These are phyloP conservation scores for Astyanax mexicanus DNA, from an alignment of 2,797 vertebrate genomes.

Conservation along the genomic window DNA sequence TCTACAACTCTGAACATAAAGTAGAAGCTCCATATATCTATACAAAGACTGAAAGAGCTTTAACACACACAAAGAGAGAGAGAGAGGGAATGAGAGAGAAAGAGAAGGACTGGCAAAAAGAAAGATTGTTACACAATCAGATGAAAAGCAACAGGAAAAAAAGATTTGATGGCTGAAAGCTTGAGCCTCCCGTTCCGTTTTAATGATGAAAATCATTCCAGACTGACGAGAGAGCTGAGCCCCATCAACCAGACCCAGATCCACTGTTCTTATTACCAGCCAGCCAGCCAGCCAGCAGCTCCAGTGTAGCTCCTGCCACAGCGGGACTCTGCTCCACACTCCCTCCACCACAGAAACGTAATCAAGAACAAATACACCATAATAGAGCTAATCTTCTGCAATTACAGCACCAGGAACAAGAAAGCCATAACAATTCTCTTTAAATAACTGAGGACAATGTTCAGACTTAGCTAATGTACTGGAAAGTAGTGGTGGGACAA, in stretches of 20 bases:
- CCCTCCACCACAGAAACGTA: neutral
- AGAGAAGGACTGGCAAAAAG: neutral
- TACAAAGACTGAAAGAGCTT: neutral
- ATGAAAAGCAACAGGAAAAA: conserved; percentile 50
- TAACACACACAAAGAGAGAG: neutral
- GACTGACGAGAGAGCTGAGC: conserved; percentile 59
- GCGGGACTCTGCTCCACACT: conserved; percentile 5
- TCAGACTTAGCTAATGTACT: too few relatives aligned
- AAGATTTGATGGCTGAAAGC: conserved; percentile 51
- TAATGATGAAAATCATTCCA: conserved; percentile 63
- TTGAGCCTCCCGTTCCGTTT: conserved; percentile 50
- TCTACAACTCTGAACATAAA: conserved; percentile 18
- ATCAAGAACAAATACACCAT: neutral
- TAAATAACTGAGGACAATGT: neutral
- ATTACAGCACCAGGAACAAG: conserved; percentile 1
- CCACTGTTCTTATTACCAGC: conserved; percentile 51
- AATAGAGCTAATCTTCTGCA: neutral
- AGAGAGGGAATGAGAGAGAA: neutral
- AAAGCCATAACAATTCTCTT: conserved; percentile 5
- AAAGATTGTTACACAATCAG: conserved; percentile 45
- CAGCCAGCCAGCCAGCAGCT: conserved; percentile 48
- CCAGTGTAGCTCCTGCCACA: conserved; percentile 15
- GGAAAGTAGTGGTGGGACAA: too few relatives aligned
- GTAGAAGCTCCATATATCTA: neutral
- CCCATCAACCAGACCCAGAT: conserved; percentile 55